Conservation (phyloP, 2,797 vertebrate genomes). For the Acanthiza pusilla region DNA sequence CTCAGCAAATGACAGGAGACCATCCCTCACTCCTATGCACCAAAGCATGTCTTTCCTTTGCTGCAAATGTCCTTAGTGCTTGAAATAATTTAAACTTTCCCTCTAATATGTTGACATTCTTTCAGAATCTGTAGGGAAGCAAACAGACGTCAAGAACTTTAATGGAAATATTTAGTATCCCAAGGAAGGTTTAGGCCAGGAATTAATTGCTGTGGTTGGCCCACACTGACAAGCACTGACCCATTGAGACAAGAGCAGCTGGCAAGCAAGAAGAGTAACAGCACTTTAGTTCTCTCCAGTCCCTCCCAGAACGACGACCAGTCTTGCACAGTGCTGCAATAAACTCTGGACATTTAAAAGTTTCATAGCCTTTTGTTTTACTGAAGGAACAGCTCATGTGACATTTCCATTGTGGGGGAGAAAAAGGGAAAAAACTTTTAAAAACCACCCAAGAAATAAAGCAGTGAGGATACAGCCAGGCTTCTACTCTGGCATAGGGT, state of each 20-base stretch:
- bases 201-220: background rate
- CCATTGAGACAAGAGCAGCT: background rate
- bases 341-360: background rate
- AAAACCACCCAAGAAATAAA: background rate
- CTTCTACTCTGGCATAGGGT: background rate
- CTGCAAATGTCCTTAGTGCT: background rate
- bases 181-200: background rate
- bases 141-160: background rate
- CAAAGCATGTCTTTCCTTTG: background rate
- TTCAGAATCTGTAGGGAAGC: background rate
- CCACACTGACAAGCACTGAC: background rate
- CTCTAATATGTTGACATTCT: background rate
- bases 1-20: background rate
- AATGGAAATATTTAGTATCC: background rate
- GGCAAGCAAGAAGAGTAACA: background rate
- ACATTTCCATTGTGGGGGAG: background rate
- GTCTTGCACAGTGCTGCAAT: background rate
- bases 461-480: background rate
- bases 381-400: background rate
- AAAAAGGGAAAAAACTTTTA: fast-evolving
- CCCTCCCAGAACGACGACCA: background rate
- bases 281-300: background rate
- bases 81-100: background rate
- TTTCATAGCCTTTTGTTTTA: background rate
- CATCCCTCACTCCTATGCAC: background rate